phyloP scores from a whole-genome alignment of 2,888 invertebrate species.

The Pyrgus malvae region DNA sequence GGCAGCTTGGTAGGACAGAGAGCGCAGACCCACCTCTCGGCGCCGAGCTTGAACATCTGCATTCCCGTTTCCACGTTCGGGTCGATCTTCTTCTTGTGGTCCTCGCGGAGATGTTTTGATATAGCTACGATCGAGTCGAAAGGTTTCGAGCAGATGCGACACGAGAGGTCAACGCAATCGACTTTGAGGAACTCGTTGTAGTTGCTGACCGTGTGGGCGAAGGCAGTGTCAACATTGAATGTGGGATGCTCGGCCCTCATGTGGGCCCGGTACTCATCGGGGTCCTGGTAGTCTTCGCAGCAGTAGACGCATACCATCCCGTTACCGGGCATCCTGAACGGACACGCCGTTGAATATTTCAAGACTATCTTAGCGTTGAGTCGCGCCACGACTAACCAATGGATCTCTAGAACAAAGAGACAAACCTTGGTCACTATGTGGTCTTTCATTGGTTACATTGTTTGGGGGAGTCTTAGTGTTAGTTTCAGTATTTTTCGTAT shows the following conservation, averaged over 20 bases:
- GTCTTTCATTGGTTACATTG: slow-evolving; percentile 27
- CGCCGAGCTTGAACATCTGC: slow-evolving; percentile 52
- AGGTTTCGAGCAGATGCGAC: slow-evolving; percentile 47
- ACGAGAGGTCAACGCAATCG: slow-evolving; percentile 56
- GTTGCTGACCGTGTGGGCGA: slow-evolving; percentile 43
- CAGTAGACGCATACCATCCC: slow-evolving; percentile 62
- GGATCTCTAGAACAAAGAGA: slow-evolving; percentile 69
- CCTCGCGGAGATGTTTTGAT: slow-evolving; percentile 45
- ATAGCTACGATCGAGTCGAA: slow-evolving; percentile 41
- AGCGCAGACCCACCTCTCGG: slow-evolving; percentile 50
- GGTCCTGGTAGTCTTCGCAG: slow-evolving; percentile 51
- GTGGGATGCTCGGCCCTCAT: slow-evolving; percentile 49
- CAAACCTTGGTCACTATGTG: slow-evolving; percentile 39
- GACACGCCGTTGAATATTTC: slow-evolving; percentile 60
- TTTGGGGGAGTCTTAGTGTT: slow-evolving; percentile 3
- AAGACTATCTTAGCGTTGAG: slow-evolving; percentile 61
- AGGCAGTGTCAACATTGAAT: slow-evolving; percentile 49
- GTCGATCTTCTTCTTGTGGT: slow-evolving; percentile 47
- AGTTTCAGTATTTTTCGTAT: slow-evolving; percentile 1
- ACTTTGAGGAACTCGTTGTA: slow-evolving; percentile 44
- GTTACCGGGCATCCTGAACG: slow-evolving; percentile 60
- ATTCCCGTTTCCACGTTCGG: slow-evolving; percentile 49
- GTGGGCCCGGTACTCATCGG: slow-evolving; percentile 51
- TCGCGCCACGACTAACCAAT: slow-evolving; percentile 57
- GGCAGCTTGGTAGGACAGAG: slow-evolving; percentile 49